Evolutionary conservation across 2,888 invertebrate species (phyloP).

Genomic region (Aromia moschata): DNA sequence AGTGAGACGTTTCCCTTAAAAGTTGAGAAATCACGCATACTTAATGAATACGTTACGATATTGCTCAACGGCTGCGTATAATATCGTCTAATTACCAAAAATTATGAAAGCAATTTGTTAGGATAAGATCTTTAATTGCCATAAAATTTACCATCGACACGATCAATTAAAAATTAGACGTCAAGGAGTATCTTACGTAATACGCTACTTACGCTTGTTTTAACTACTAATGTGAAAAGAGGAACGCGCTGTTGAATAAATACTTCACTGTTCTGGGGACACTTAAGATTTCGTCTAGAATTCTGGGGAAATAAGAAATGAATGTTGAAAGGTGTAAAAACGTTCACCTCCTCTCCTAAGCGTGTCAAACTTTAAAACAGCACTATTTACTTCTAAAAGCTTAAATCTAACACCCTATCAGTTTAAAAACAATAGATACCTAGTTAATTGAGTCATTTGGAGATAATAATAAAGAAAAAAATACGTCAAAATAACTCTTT

Average conservation of each 20-base stretch:
- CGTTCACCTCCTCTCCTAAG: no score
- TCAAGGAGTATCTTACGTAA: background rate
- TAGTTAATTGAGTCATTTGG: no score
- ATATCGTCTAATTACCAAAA: background rate
- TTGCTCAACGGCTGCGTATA: background rate
- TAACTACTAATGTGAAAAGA: background rate
- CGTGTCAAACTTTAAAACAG: no score
- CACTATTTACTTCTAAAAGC: no score
- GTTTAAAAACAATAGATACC: no score
- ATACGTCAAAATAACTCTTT: no score
- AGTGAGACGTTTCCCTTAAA: background rate
- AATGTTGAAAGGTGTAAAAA: background rate
- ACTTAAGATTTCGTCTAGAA: background rate
- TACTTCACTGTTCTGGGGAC: background rate
- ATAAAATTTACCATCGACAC: background rate
- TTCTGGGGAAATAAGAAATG: background rate
- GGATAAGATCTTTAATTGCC: background rate
- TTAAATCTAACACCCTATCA: no score
- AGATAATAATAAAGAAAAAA: no score
- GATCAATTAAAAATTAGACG: conserved; percentile 1
- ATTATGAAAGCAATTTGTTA: background rate
- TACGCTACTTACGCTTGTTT: background rate
- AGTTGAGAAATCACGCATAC: background rate
- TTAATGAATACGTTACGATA: background rate
- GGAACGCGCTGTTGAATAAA: background rate